Base-by-base conservation (phyloP, 2,888 invertebrate species). In the Liposcelis brunnea region DNA sequence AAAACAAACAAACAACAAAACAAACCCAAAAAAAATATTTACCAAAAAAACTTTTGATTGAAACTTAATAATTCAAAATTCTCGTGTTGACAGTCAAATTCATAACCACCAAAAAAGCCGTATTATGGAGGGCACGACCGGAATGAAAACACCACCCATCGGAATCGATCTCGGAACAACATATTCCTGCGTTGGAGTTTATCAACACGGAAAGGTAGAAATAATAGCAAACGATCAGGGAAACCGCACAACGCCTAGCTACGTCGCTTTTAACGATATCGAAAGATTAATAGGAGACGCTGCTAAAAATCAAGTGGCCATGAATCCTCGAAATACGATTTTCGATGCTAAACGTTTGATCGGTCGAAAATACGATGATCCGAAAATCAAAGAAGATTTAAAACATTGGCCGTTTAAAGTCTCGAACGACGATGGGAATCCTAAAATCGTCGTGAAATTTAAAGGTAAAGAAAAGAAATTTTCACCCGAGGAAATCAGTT, bases 321-420 rank as follows among this genome's bases (percentile, higher is more conserved):
- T 76, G 66, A 81, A 82, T 62, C 81, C 81, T 34, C 67, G 55
- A 57, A 80, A 81, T 66, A 80, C 80, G 1, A 74, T 78, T 33
- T 77, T 75, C 60, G 73, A 75, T 58, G 74, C 61, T 4, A 67
- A 68, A 53, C 61, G 74, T 47, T 56, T 75, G 48, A 74, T 75
- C 52, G 74, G 75, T 3, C 69, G 81, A 47, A 71, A 71, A 48
- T 79, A 69, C 61, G 75, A 77, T 51, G 83, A 83, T 56, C 59
- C 68, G 1, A 74, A 77, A 53, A 80, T 84, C 37, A 80, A 82
- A 56, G 68, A 70, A 33, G 85, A 87, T 59, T 75, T 81, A 69
- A 80, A 80, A 55, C 78, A 80, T 54, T 87, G 85, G 85, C 83
- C 86, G 2, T 87, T 87, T 64, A 72, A 71, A 54, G 78, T 82